phyloP scores from a whole-genome alignment of 2,888 invertebrate genomes.

The Myathropa florea region DNA sequence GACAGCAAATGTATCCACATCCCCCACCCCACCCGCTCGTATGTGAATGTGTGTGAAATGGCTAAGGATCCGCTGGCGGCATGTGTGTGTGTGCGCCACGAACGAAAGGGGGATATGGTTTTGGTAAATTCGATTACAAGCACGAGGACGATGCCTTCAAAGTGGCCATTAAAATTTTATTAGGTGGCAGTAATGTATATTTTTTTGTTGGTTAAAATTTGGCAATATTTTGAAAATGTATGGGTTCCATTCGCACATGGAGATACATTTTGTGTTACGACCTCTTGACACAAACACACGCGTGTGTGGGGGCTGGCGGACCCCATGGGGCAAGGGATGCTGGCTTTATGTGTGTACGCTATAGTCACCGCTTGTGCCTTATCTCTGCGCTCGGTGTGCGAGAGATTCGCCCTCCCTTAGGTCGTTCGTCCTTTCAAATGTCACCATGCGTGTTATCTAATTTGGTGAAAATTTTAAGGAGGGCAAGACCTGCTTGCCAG shows the following conservation, averaged over 20 bases:
- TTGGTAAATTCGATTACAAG: slow-evolving; percentile 70
- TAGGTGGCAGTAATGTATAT: slow-evolving; percentile 73
- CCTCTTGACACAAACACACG: neutral
- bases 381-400: slow-evolving; percentile 33
- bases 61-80: neutral
- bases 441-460: slow-evolving; percentile 72
- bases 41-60: slow-evolving; percentile 17
- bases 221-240: slow-evolving; percentile 66
- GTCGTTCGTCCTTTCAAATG: slow-evolving; percentile 38
- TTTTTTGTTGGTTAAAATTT: slow-evolving; percentile 55
- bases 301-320: neutral
- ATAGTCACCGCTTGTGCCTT: slow-evolving; percentile 48
- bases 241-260: slow-evolving; percentile 37
- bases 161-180: slow-evolving; percentile 74
- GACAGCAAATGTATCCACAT: slow-evolving; percentile 70
- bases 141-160: slow-evolving; percentile 70
- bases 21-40: slow-evolving; percentile 53
- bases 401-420: neutral
- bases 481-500: slow-evolving; percentile 11
- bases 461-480: slow-evolving; percentile 45
- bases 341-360: slow-evolving; percentile 44
- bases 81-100: slow-evolving; percentile 20
- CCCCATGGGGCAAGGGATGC: slow-evolving; percentile 28
- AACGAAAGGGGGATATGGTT: slow-evolving; percentile 58
- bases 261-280: slow-evolving; percentile 22